Base-by-base conservation (phyloP, 2,888 invertebrate species). In the Pyrochroa serraticornis region DNA sequence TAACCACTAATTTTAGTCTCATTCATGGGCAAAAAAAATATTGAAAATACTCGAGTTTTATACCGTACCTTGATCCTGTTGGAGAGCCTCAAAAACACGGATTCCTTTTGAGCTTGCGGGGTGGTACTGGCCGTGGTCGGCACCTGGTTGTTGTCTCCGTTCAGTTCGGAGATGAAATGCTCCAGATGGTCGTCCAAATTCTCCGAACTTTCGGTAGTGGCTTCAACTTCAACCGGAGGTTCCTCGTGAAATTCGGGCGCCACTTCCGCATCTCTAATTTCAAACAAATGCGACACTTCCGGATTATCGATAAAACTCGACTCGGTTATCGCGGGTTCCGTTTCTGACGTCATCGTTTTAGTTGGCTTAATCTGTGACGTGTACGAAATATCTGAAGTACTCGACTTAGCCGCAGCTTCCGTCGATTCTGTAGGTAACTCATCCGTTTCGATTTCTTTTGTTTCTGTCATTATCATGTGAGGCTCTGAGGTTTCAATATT, bases 61-160 rank as follows among this genome's bases (percentile, higher is more conserved):
- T n/a, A n/a, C n/a, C n/a, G n/a, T n/a, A n/a, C 92, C 87, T 95
- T 96, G 54, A 99, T 95, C 74, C 97, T 87, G 79, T 98, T 99
- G 57, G 94, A 95, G 56, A 99, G 85, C 66, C 97, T 85, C 75
- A 98, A 86, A 77, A 99, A 95, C n/a, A 97, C 93, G 6, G 95
- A 95, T 79, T 97, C 97, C 71, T 95, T 95, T 73, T 92, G 92
- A 56, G 82, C 76, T 64, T 78, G 77, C 1, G 79, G 77, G 6
- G 77, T 74, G 1, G 77, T 68, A 8, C 13, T 38, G 12, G 75
- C 71, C 3, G 77, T 71, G 1, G 78, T 71, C 22, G 62, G 60
- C 37, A 79, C 76, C 34, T 81, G 81, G 37, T 80, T 79, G 8
- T 80, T 80, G 50, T 83, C 82, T 63, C 82, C 83, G 53, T 83